Evolutionary conservation across 2,113 vertebrate species (phyloP), one percentile per base, ranked within the genome.

Genomic region (Xenopus borealis): DNA sequence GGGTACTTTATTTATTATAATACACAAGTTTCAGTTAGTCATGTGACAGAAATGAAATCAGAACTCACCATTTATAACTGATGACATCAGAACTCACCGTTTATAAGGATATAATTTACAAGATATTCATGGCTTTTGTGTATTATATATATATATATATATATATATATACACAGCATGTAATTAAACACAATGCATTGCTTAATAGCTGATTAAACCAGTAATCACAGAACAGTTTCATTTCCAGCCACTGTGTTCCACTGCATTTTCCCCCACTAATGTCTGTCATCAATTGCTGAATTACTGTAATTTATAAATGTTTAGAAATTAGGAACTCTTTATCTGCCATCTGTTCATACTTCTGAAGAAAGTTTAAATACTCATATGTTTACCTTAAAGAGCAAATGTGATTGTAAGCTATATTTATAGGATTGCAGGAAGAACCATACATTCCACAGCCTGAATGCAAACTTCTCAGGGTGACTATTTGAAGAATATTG

Each of bases 231-330:
- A 66, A 58, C 3, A 19, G 64, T 7, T 67, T 58, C 30, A 18
- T 19, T 58, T 66, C 57, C 50, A 46, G 20, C 46, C n/a, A 46
- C 20, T 44, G 19, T 66, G 10, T 45, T 47, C 69, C 58, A 11
- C 40, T 45, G 16, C 33, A 58, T 58, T 53, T 58, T 53, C 44
- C 40, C 27, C 53, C 33, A 18, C 14, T 65, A 53, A 64, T 65
- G 62, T 53, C 23, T 66, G n/a, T 57, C 72, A 58, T 73, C 50
- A 73, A 13, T 66, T 1, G 12, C 47, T 6, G 52, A 61, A 75
- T 67, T 67, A 16, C 64, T 50, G 17, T 57, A 55, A 71, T 71
- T 47, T 62, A 62, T 71, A 71, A 71, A 57, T 66, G 30, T 71
- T 53, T 53, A 18, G 7, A 72, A 72, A 72, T 65, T n/a, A 63